phyloP scores from a whole-genome alignment of 2,888 invertebrate genomes.

The Endomychus coccineus region DNA sequence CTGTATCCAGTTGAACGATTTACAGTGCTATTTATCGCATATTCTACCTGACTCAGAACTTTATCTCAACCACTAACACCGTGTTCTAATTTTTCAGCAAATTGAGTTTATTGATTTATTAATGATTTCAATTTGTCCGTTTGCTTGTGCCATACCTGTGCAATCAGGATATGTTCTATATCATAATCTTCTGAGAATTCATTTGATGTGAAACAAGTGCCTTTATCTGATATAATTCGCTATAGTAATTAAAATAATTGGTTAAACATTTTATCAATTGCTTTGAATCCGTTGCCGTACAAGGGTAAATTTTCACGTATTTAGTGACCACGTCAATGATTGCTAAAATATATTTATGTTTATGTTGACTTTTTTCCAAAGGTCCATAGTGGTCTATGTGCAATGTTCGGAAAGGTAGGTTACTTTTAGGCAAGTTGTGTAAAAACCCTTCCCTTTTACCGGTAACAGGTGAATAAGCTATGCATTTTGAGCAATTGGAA shows the following conservation, averaged over 20 bases:
- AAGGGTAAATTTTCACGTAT: constrained; percentile 23
- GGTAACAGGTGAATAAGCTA: constrained; percentile 19
- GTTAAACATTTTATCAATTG: constrained; percentile 20
- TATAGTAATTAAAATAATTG: constrained; percentile 23
- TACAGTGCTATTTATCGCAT: constrained; percentile 14
- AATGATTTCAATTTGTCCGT: constrained; percentile 25
- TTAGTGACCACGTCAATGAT: constrained; percentile 28
- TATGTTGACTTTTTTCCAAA: constrained; percentile 14
- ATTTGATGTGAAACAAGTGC: constrained; percentile 25
- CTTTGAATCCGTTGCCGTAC: constrained; percentile 18
- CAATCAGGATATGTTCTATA: too few relatives aligned
- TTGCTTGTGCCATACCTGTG: too few relatives aligned
- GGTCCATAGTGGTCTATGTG: constrained; percentile 31
- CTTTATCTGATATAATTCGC: constrained; percentile 26
- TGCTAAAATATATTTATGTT: constrained; percentile 23
- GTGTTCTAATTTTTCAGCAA: constrained; percentile 19
- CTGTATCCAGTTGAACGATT: constrained; percentile 12
- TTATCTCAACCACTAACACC: constrained; percentile 18
- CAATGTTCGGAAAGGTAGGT: constrained; percentile 23
- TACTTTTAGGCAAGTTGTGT: constrained; percentile 25
- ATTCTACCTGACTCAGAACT: constrained; percentile 8
- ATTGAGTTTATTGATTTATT: constrained; percentile 20
- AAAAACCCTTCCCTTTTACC: constrained; percentile 27
- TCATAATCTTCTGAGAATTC: constrained; percentile 25
- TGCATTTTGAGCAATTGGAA: constrained; percentile 27